Conservation (phyloP, 1,140 invertebrate species). For the Gonatopus flavifemur region DNA sequence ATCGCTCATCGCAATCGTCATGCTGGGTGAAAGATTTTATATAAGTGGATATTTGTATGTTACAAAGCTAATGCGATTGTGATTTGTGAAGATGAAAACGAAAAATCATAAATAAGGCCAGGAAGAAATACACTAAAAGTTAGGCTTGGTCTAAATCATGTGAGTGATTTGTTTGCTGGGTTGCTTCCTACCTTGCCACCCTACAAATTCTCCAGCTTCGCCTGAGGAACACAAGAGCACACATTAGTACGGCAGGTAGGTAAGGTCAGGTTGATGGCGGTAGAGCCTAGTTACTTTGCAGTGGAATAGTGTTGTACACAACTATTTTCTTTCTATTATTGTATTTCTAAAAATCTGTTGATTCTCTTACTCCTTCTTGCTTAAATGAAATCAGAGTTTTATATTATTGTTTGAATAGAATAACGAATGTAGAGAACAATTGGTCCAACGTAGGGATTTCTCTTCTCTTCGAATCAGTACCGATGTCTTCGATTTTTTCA, state of each 20-base stretch:
- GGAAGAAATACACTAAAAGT: slow-evolving; percentile 33
- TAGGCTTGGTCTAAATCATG: slow-evolving; percentile 51
- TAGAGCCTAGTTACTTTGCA: slow-evolving; percentile 57
- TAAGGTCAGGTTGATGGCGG: slow-evolving; percentile 57
- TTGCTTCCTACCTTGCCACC: slow-evolving; percentile 78
- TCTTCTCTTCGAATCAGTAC: too few relatives aligned
- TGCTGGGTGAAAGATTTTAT: slow-evolving; percentile 27
- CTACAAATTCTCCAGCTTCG: slow-evolving; percentile 81
- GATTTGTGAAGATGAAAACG: slow-evolving; percentile 28
- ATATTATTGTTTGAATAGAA: too few relatives aligned
- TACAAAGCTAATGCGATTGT: slow-evolving; percentile 37
- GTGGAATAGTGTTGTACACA: slow-evolving; percentile 47
- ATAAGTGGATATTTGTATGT: slow-evolving; percentile 24
- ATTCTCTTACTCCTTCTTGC: too few relatives aligned
- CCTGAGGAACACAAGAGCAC: slow-evolving; percentile 66
- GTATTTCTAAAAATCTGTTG: not conserved
- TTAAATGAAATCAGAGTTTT: too few relatives aligned
- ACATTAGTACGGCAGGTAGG: slow-evolving; percentile 61
- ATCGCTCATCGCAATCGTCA: slow-evolving; percentile 21
- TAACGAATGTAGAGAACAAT: too few relatives aligned
- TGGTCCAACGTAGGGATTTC: too few relatives aligned
- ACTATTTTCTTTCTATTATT: not conserved
- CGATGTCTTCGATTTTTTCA: too few relatives aligned
- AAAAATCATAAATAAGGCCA: slow-evolving; percentile 30
- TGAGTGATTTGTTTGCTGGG: slow-evolving; percentile 59